Evolutionary conservation across 2,888 invertebrate genomes (phyloP).

Genomic region (Pachycephus smyrnensis): DNA sequence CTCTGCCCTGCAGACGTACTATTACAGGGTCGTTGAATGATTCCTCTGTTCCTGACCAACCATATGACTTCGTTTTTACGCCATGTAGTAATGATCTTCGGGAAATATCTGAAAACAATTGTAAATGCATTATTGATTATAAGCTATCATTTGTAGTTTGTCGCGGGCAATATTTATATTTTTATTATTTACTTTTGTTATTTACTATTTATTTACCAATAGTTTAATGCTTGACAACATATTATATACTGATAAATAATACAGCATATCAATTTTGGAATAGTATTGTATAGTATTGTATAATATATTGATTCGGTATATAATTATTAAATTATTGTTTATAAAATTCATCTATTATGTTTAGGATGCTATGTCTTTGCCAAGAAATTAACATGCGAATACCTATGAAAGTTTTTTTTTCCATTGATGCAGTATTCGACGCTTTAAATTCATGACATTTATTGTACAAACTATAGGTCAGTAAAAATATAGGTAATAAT

Average conservation of each 20-base stretch:
- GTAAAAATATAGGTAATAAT: background rate
- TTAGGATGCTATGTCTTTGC: no score
- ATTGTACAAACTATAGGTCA: no score
- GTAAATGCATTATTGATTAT: no score
- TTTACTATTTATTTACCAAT: no score
- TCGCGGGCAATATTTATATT: no score
- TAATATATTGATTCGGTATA: background rate
- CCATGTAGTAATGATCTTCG: background rate
- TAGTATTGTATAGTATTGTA: no score
- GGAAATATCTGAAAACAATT: background rate
- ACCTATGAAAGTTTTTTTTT: background rate
- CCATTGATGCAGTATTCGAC: background rate
- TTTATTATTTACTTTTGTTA: no score
- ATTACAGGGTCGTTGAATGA: background rate
- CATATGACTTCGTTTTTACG: background rate
- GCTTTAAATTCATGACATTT: background rate
- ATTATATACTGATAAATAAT: no score
- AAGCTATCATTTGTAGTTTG: no score
- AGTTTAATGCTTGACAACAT: no score
- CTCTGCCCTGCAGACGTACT: background rate
- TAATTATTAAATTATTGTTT: background rate
- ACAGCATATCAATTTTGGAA: no score
- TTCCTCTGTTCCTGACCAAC: background rate
- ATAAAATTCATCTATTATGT: background rate
- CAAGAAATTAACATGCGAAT: background rate